These are phyloP conservation scores for Melanaphis sacchari DNA, from an alignment of 1,140 invertebrate species.

Conservation along the genomic window DNA sequence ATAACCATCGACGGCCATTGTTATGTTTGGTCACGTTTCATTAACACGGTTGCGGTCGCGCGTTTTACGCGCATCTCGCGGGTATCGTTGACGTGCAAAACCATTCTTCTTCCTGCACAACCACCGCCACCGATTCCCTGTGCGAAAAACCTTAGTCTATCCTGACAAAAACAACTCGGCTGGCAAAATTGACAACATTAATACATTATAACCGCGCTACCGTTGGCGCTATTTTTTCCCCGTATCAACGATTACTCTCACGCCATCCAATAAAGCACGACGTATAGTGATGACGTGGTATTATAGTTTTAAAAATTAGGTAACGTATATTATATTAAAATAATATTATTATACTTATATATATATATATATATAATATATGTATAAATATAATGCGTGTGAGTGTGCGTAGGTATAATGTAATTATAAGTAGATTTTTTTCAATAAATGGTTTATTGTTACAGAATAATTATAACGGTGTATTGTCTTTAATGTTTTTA, in stretches of 20 bases:
- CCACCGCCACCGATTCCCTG: too few relatives aligned
- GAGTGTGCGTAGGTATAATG: neutral
- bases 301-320: neutral
- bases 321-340: neutral
- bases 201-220: neutral
- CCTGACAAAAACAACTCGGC: neutral
- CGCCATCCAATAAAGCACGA: neutral
- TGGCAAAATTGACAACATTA: neutral
- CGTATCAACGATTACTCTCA: neutral
- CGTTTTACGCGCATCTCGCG: neutral
- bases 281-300: neutral
- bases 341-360: neutral
- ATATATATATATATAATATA: neutral
- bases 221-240: neutral
- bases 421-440: neutral
- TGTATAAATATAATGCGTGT: too few relatives aligned
- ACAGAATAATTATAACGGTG: neutral
- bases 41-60: constrained; percentile 40
- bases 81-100: constrained; percentile 38
- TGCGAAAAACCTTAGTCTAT: too few relatives aligned
- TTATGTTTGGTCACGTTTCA: constrained; percentile 44
- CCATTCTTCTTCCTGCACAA: neutral
- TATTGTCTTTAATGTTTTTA: constrained; percentile 9
- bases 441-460: constrained; percentile 6
- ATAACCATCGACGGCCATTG: neutral